Percentiles rank a stretch among this genome's conserved stretches.
phyloP scores from a whole-genome alignment of 2,888 invertebrate species.

The Lagria hirta region DNA sequence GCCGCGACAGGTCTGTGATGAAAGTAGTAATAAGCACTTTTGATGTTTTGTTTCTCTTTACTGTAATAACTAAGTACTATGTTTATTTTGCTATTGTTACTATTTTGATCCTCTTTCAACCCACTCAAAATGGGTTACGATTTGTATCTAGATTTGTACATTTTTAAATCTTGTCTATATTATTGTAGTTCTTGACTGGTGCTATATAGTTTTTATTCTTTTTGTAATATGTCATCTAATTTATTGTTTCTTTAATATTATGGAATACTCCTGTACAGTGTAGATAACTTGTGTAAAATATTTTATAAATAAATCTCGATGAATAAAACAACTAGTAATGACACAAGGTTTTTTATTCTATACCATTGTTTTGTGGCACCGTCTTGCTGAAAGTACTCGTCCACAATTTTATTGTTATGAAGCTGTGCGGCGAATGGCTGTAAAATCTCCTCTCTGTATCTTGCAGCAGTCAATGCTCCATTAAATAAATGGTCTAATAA shows the following conservation, averaged over 20 bases:
- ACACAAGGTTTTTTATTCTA: too few species aligned
- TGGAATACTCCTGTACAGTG: conserved; percentile 54
- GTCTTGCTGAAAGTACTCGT: too few species aligned
- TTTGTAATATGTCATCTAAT: conserved; percentile 49
- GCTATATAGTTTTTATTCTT: conserved; percentile 53
- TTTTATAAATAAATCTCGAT: conserved; percentile 56
- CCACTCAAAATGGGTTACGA: conserved; percentile 27
- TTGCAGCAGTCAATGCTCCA: too few species aligned
- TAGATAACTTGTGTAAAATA: conserved; percentile 58
- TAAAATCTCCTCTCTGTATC: too few species aligned
- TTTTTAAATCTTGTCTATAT: too few species aligned
- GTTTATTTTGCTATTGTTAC: conserved; percentile 43
- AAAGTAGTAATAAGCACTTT: conserved; percentile 44
- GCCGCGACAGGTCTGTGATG: conserved; percentile 49
- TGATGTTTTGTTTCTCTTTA: conserved; percentile 26
- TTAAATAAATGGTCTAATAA: too few species aligned
- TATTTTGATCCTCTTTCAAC: conserved; percentile 36
- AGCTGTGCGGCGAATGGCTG: too few species aligned
- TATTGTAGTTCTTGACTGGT: conserved; percentile 55
- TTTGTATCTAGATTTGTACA: conserved; percentile 47
- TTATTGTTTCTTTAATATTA: conserved; percentile 48
- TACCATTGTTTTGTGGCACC: too few species aligned
- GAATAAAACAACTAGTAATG: conserved; percentile 51
- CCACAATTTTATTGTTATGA: too few species aligned
- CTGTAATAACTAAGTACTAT: conserved; percentile 1